These are phyloP conservation scores for Lichenostomus cassidix DNA, from an alignment of 2,113 vertebrate species.

Conservation along the genomic window DNA sequence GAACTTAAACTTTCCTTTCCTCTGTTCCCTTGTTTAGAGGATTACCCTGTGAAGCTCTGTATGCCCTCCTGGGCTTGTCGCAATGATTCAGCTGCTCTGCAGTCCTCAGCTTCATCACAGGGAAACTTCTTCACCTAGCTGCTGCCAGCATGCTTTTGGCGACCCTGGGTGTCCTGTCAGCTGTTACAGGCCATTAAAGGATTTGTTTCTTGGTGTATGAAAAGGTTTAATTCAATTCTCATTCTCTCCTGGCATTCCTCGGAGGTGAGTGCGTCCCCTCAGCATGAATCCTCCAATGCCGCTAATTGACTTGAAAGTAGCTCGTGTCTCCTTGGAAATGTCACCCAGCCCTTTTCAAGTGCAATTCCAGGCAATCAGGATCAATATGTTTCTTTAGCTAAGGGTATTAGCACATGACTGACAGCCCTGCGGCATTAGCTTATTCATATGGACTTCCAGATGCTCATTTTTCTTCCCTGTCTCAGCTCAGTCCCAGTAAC, in stretches of 20 bases:
- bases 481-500: background rate
- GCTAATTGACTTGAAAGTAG: conserved; percentile 73
- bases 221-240: conserved; percentile 53
- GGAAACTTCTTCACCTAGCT: conserved; percentile 20
- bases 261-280: conserved; percentile 49
- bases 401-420: conserved; percentile 68
- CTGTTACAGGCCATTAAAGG: conserved; percentile 49
- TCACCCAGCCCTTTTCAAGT: conserved; percentile 71
- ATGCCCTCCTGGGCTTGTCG: background rate
- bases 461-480: conserved; percentile 46
- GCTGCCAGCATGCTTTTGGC: conserved; percentile 8
- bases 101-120: background rate
- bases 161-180: conserved; percentile 29
- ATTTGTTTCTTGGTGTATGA: conserved; percentile 53
- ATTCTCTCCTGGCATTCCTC: conserved; percentile 52
- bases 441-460: conserved; percentile 30
- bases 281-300: conserved; percentile 26
- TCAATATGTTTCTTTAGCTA: conserved; percentile 69
- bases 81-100: background rate
- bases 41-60: background rate
- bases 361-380: conserved; percentile 69
- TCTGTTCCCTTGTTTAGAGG: background rate
- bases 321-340: conserved; percentile 71
- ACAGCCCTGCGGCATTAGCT: conserved; percentile 37
- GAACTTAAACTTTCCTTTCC: background rate